These are phyloP conservation scores for Drosophila lacicola DNA, from an alignment of 2,888 invertebrate genomes.

Conservation along the genomic window DNA sequence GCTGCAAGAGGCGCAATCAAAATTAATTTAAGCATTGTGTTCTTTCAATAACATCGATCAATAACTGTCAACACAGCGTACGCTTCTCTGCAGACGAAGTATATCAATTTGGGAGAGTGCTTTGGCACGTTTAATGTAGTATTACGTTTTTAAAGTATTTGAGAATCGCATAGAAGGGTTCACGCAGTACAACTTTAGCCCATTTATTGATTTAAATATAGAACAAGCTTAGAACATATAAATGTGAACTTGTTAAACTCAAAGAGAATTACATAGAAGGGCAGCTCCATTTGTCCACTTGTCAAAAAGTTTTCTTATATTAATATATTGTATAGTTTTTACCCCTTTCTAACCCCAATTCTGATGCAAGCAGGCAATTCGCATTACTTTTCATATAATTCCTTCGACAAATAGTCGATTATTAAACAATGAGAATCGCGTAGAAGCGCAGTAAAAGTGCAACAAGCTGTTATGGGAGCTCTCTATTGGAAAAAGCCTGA, in stretches of 20 bases:
- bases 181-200: no score
- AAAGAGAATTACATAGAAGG: not conserved
- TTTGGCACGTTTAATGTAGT: not conserved
- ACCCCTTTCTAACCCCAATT: no score
- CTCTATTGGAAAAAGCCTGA: no score
- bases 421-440: not conserved
- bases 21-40: conserved; percentile 76
- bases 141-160: not conserved
- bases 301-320: not conserved
- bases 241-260: not conserved
- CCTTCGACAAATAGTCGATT: no score
- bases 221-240: no score
- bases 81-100: conserved; percentile 8
- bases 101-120: not conserved
- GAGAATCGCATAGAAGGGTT: not conserved
- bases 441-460: not conserved
- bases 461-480: no score
- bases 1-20: conserved; percentile 43
- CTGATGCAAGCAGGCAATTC: no score
- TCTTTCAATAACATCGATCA: conserved; percentile 72
- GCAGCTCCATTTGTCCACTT: not conserved
- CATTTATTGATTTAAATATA: no score
- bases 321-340: not conserved
- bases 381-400: no score
- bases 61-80: conserved; percentile 75